Conservation (phyloP, 2,888 invertebrate species). For the Diploptera punctata region DNA sequence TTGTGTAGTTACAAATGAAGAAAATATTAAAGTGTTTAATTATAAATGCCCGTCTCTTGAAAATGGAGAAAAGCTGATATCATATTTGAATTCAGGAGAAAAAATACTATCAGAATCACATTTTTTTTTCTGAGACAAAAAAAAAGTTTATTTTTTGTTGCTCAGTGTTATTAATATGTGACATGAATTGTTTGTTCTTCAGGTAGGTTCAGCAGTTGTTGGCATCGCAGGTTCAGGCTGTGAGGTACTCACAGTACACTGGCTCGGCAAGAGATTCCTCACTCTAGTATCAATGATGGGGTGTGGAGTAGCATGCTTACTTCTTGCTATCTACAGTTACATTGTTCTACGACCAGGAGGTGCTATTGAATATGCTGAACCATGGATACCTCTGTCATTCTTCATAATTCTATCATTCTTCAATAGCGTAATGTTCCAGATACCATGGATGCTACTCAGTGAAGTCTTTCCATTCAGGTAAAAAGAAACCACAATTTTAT, state of each 20-base stretch:
- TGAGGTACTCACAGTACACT: not conserved
- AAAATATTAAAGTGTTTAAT: no score
- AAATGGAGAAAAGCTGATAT: no score
- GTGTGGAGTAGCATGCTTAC: not conserved
- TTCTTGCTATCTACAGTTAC: conserved; percentile 1
- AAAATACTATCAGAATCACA: no score
- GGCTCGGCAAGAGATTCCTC: not conserved
- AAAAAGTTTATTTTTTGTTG: no score
- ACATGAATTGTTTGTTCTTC: not conserved
- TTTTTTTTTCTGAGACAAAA: no score
- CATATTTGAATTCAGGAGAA: no score
- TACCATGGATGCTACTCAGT: conserved; percentile 16
- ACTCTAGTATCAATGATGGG: not conserved
- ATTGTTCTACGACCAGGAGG: not conserved
- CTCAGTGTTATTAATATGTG: no score
- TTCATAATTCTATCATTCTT: not conserved
- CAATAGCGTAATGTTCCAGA: not conserved
- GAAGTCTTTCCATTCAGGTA: conserved; percentile 22
- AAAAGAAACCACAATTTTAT: no score
- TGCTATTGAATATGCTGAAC: not conserved
- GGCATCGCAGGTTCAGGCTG: not conserved
- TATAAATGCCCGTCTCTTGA: no score
- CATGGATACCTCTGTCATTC: not conserved
- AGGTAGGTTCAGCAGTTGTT: not conserved
- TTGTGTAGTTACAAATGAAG: no score